Evolutionary conservation across 2,113 vertebrate species (phyloP), one percentile per base, ranked within the genome.

Genomic region (Rattus norvegicus): DNA sequence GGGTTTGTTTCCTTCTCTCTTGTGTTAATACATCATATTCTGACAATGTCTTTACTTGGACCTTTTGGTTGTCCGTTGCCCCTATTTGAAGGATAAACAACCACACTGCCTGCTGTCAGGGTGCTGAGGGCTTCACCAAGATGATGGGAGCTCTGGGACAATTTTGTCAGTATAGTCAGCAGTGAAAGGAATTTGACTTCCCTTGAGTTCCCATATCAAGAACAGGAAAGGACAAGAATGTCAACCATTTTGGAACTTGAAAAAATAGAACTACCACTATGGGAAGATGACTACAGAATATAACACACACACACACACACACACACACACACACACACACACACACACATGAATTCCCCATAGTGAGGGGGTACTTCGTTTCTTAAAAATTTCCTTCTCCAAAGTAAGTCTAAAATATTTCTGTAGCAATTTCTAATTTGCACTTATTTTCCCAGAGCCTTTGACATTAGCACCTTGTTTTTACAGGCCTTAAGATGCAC

Each of bases 181-280:
- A 30, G 52, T 83, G 52, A 24, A 67, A 65, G 70, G 47, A 81
- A 91, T 91, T 43, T 49, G 70, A 88, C 94, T 88, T 88, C 52
- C 77, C 69, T 0, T 75, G 39, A 87, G n/a, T 70, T 94, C 70
- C 70, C 83, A 72, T 28, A 17, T 26, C 52, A 76, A 92, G 47
- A 36, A 26, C 72, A 93, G 56, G 52, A 80, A 89, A 88, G 49
- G 19, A 84, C 67, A 7, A 56, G 16, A 26, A 75, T 22, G 47
- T 73, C n/a, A 69, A 95, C 52, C 24, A 93, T 88, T 61, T 19
- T 79, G 26, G 14, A 95, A 91, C 36, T 91, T 92, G 33, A 72
- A 80, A 43, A 69, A 19, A 17, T 28, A 63, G n/a, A n/a, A 24
- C 5, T 36, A 22, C 26, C 70, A 30, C 0, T n/a, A 24, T 13